These are phyloP conservation scores for Trachelus tabidus DNA, from an alignment of 2,888 invertebrate genomes.

Conservation along the genomic window DNA sequence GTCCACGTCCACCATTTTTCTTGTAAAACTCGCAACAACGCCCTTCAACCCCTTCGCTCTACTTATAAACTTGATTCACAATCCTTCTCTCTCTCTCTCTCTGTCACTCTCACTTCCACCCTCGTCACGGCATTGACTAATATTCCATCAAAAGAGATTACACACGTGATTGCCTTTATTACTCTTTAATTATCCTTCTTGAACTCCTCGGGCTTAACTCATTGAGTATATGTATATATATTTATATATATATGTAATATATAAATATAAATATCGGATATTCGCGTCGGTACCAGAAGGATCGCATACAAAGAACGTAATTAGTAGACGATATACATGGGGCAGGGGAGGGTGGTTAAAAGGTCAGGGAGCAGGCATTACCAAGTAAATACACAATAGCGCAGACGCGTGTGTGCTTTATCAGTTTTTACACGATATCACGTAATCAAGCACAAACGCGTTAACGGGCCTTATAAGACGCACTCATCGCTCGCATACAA, in stretches of 20 bases:
- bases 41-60: conserved; percentile 25
- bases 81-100: background rate
- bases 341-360: too few species aligned
- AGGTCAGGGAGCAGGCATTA: too few species aligned
- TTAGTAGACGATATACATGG: too few species aligned
- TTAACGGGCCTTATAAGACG: too few species aligned
- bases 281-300: too few species aligned
- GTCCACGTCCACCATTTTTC: conserved; percentile 5
- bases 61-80: conserved; percentile 21
- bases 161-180: conserved; percentile 1
- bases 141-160: conserved; percentile 20
- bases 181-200: background rate
- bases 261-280: too few species aligned
- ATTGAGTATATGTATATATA: background rate
- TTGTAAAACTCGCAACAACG: conserved; percentile 38
- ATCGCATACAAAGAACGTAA: too few species aligned
- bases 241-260: background rate
- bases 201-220: background rate
- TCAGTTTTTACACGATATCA: too few species aligned
- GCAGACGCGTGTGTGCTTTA: too few species aligned
- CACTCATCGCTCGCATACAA: too few species aligned
- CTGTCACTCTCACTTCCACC: conserved; percentile 14
- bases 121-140: conserved; percentile 21
- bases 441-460: too few species aligned
- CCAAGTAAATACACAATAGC: too few species aligned